phyloP scores from a whole-genome alignment of 2,797 vertebrate species.

The Poeciliopsis infans region DNA sequence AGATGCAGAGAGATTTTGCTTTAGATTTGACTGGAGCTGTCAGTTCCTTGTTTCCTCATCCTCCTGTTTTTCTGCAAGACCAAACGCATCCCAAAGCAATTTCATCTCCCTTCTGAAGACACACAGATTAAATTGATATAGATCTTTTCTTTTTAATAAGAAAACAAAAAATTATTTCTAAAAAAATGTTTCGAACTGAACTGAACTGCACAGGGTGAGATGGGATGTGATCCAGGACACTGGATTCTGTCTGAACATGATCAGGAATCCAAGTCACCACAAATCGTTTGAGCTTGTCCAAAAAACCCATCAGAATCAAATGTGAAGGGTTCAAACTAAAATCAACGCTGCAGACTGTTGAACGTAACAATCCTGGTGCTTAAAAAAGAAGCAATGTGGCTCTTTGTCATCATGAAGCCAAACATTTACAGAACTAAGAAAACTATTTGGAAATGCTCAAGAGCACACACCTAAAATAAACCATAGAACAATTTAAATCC shows the following conservation, averaged over 20 bases:
- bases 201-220: background rate
- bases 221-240: background rate
- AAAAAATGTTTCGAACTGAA: background rate
- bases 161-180: background rate
- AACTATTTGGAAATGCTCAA: no score
- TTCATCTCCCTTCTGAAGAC: background rate
- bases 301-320: background rate
- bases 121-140: background rate
- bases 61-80: background rate
- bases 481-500: background rate
- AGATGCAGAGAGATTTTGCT: background rate
- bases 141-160: background rate
- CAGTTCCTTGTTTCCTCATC: background rate
- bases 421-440: background rate
- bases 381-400: background rate
- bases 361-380: background rate
- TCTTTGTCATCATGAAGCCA: background rate
- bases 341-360: background rate
- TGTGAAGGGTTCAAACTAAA: background rate
- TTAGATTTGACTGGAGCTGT: background rate
- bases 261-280: background rate
- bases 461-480: background rate
- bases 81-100: constrained; percentile 1
- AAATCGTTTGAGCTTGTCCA: background rate
- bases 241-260: background rate